A percentile compares a stretch with the other conserved stretches of the same genome.
phyloP scores from a whole-genome alignment of 2,797 vertebrate genomes.

The Borostomias antarcticus region DNA sequence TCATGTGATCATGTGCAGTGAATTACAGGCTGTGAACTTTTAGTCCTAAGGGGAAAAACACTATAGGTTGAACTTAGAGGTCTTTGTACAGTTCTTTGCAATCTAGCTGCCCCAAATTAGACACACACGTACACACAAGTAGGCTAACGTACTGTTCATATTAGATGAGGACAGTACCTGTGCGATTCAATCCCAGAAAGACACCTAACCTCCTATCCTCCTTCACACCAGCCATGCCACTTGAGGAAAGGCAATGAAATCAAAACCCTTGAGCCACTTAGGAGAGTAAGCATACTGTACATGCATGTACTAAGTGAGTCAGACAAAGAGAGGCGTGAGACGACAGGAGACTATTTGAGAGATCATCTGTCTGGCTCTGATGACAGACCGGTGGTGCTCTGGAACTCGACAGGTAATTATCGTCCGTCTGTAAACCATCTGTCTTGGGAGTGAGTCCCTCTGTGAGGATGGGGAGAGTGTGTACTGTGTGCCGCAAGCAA shows the following conservation, averaged over 20 bases:
- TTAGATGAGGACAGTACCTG: slow-evolving; percentile 28
- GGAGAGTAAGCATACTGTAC: slow-evolving; percentile 37
- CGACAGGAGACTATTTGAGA: slow-evolving; percentile 12
- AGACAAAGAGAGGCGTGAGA: slow-evolving; percentile 35
- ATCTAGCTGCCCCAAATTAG: slow-evolving; percentile 44
- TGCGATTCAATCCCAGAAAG: slow-evolving; percentile 40
- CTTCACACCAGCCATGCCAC: slow-evolving; percentile 7
- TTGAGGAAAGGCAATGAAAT: slow-evolving; percentile 15
- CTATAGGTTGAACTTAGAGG: slow-evolving; percentile 29
- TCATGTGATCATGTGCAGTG: slow-evolving; percentile 44
- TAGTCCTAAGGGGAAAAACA: slow-evolving; percentile 23
- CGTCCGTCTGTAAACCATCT: slow-evolving; percentile 78
- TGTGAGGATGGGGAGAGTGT: slow-evolving; percentile 20
- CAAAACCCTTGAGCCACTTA: slow-evolving; percentile 17
- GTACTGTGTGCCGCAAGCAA: slow-evolving; percentile 38
- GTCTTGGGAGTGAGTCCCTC: slow-evolving; percentile 35
- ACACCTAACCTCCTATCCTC: slow-evolving; percentile 15
- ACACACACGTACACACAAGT: slow-evolving; percentile 28
- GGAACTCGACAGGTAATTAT: slow-evolving; percentile 65
- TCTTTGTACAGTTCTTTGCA: slow-evolving; percentile 36
- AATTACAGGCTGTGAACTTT: slow-evolving; percentile 31
- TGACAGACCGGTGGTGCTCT: slow-evolving; percentile 37
- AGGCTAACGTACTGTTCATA: slow-evolving; percentile 35
- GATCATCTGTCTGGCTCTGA: slow-evolving; percentile 22
- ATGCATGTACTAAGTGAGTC: slow-evolving; percentile 36